Percentiles rank a stretch among this genome's conserved stretches.
Conservation (phyloP, 2,797 vertebrate species). For the Erpetoichthys calabaricus region DNA sequence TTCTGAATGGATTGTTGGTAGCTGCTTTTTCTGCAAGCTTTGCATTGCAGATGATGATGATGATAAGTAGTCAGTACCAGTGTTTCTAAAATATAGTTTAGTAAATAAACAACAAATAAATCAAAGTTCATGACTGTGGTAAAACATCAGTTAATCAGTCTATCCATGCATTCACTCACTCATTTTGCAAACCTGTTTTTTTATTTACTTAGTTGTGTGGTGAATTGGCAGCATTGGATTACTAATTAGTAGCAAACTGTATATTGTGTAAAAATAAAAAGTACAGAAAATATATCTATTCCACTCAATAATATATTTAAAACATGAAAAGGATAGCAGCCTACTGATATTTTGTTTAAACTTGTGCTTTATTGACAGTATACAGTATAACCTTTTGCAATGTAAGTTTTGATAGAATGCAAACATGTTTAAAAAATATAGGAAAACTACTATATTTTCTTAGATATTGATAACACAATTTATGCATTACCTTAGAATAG, state of each 20-base stretch:
- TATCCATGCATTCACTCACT: no score
- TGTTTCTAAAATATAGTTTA: slow-evolving; percentile 31
- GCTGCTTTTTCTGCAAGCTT: slow-evolving; percentile 26
- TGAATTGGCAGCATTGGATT: not conserved
- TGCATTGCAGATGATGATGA: slow-evolving; percentile 21
- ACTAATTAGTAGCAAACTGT: not conserved
- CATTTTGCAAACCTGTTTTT: not conserved
- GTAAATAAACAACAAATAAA: not conserved
- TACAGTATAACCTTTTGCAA: no score
- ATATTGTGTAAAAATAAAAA: not conserved
- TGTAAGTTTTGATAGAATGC: no score
- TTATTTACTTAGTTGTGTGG: not conserved
- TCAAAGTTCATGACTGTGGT: not conserved
- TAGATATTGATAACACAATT: no score
- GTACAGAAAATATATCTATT: no score
- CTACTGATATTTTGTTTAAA: no score
- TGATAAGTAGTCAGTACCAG: slow-evolving; percentile 29
- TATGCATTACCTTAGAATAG: no score
- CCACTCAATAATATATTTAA: no score
- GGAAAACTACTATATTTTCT: no score
- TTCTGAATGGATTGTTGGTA: slow-evolving; percentile 48
- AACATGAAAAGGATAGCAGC: no score
- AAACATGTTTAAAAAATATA: no score
- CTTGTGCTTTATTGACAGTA: no score
- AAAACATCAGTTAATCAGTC: not conserved